Evolutionary conservation across 2,888 invertebrate species (phyloP).

Genomic region (Malthinus flaveolus): DNA sequence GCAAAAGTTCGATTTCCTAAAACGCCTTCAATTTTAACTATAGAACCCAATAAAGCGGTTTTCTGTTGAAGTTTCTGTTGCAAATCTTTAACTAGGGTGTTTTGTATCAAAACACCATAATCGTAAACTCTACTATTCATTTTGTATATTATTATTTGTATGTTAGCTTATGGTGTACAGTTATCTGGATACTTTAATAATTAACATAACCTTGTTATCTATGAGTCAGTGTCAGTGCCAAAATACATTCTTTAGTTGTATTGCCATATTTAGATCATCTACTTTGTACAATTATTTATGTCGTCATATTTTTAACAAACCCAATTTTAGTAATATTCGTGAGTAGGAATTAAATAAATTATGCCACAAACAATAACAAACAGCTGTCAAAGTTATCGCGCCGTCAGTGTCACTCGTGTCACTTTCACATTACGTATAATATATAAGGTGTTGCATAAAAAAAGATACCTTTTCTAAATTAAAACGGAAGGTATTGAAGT

Average conservation of each 20-base stretch:
- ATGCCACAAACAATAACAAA: constrained; percentile 5
- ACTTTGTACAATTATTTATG: not conserved
- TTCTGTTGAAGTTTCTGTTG: constrained; percentile 32
- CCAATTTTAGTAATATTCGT: not conserved
- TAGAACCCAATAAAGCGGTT: constrained; percentile 49
- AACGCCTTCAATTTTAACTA: constrained; percentile 48
- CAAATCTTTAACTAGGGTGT: constrained; percentile 28
- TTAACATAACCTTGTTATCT: constrained; percentile 22
- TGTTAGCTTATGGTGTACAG: not conserved
- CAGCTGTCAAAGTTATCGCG: constrained; percentile 11
- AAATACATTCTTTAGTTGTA: not conserved
- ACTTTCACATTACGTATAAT: too few species aligned
- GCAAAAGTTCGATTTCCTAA: constrained; percentile 36
- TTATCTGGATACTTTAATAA: not conserved
- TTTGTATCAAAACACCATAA: constrained; percentile 31
- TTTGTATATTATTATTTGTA: too few species aligned
- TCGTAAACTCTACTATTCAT: constrained; percentile 23
- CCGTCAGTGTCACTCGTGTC: too few species aligned
- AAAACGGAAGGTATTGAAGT: too few species aligned
- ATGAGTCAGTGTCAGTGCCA: constrained; percentile 13
- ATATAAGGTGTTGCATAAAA: not conserved
- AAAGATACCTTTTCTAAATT: too few species aligned
- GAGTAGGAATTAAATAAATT: not conserved
- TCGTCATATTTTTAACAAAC: not conserved
- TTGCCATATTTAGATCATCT: not conserved